A percentile compares a stretch with the other conserved stretches of the same genome.
Evolutionary conservation across 2,888 invertebrate species (phyloP).

Genomic region (Tortricodes alternella): DNA sequence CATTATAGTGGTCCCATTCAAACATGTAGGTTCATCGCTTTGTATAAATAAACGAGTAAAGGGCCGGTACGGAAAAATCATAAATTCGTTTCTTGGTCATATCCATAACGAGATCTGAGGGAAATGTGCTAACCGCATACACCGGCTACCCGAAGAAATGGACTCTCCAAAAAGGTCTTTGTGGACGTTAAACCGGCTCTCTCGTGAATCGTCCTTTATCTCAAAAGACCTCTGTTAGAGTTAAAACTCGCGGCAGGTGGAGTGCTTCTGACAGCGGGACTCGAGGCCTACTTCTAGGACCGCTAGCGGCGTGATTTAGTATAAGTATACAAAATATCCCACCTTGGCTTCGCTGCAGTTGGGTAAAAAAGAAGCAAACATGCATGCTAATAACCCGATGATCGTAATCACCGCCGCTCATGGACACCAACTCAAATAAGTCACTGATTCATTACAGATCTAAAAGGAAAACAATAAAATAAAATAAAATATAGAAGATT

Average conservation of each 20-base stretch:
- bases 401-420: neutral
- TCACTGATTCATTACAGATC: too few species aligned
- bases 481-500: too few species aligned
- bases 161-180: constrained; percentile 55
- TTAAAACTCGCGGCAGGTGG: constrained; percentile 42
- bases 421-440: neutral
- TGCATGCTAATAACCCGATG: neutral
- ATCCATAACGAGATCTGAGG: constrained; percentile 46
- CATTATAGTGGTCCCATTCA: constrained; percentile 27
- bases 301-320: neutral
- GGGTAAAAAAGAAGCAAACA: neutral
- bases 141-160: constrained; percentile 54
- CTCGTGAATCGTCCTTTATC: constrained; percentile 52
- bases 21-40: constrained; percentile 30
- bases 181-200: constrained; percentile 54
- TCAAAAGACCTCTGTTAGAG: constrained; percentile 48
- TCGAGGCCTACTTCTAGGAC: neutral
- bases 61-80: constrained; percentile 41
- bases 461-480: too few species aligned
- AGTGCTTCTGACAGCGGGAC: constrained; percentile 30
- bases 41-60: constrained; percentile 31
- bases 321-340: too few species aligned
- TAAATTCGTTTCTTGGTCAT: constrained; percentile 51
- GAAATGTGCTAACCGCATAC: constrained; percentile 59
- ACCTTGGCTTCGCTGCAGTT: too few species aligned